phyloP scores from a whole-genome alignment of 2,797 vertebrate species.

The Betta splendens region DNA sequence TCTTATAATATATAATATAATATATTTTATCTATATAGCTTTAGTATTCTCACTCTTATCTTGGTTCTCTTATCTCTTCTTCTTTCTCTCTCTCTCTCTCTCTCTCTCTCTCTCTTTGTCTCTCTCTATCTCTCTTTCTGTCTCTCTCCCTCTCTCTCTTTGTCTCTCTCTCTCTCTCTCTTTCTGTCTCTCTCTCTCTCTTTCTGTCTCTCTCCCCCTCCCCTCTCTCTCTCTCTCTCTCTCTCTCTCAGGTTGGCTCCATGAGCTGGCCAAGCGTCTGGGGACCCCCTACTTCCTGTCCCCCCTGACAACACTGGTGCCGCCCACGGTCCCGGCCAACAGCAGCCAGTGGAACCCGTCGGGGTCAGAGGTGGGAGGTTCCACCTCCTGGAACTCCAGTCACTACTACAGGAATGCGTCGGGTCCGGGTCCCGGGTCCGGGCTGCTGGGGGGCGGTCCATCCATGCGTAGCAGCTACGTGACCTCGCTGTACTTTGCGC shows the following conservation, averaged over 20 bases:
- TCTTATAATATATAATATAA: no score
- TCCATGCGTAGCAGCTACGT: conserved; percentile 89
- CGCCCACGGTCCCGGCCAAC: conserved; percentile 43
- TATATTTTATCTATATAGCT: no score
- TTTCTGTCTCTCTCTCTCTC: no score
- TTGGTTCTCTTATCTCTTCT: no score
- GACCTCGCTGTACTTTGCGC: conserved; percentile 92
- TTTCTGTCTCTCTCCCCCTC: no score
- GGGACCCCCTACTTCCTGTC: conserved; percentile 82
- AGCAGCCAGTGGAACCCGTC: conserved; percentile 67
- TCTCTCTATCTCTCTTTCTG: no score
- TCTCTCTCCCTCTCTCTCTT: no score
- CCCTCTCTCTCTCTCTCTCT: no score
- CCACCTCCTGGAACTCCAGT: conserved; percentile 72
- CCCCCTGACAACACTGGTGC: conserved; percentile 46
- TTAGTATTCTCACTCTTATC: no score
- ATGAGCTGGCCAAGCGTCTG: conserved; percentile 85
- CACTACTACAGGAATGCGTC: conserved; percentile 68
- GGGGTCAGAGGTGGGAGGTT: conserved; percentile 49
- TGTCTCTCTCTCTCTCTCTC: no score
- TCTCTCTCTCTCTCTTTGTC: no score
- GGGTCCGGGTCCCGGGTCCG: conserved; percentile 3
- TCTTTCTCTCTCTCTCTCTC: no score
- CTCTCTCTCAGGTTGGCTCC: conserved; percentile 83
- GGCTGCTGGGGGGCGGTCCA: conserved; percentile 81